A percentile compares a stretch with the other conserved stretches of the same genome.
These are phyloP conservation scores for Neostethus bicornis DNA, from an alignment of 2,797 vertebrate genomes.

Conservation along the genomic window DNA sequence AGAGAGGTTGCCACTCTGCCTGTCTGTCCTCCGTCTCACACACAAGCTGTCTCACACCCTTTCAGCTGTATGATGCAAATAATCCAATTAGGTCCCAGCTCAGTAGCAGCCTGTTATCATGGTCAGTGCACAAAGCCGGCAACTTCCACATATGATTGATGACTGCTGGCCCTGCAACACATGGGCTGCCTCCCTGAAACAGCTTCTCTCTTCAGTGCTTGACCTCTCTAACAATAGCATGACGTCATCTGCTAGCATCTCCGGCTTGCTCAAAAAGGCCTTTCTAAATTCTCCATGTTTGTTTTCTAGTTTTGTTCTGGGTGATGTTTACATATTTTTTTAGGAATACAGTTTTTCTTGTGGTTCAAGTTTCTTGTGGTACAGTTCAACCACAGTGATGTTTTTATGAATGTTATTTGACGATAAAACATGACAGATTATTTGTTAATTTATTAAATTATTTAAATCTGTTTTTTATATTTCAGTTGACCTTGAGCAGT, in stretches of 20 bases:
- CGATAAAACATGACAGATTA: background rate
- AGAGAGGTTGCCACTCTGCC: conserved; percentile 47
- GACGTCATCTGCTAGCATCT: conserved; percentile 37
- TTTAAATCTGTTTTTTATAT: too few relatives aligned
- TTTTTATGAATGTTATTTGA: background rate
- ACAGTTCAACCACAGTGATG: background rate
- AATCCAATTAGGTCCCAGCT: conserved; percentile 76
- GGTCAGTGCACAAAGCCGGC: conserved; percentile 72
- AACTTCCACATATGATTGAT: conserved; percentile 64
- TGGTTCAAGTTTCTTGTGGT: background rate
- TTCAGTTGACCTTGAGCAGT: too few relatives aligned
- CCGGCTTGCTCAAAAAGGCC: conserved; percentile 47
- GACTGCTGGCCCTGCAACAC: conserved; percentile 59
- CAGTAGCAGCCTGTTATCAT: conserved; percentile 76
- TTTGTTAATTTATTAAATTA: background rate
- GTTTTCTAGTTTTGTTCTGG: conserved; percentile 4
- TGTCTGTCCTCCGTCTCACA: conserved; percentile 1
- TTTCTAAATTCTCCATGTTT: conserved; percentile 15
- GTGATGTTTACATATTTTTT: background rate
- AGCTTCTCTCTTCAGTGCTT: conserved; percentile 48
- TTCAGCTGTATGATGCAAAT: conserved; percentile 73
- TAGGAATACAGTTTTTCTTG: background rate
- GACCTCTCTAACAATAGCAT: conserved; percentile 57
- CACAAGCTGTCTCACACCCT: conserved; percentile 32
- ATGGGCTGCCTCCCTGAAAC: conserved; percentile 24